phyloP scores from a whole-genome alignment of 2,113 vertebrate species.

The Oxygymnocypris stewartii region DNA sequence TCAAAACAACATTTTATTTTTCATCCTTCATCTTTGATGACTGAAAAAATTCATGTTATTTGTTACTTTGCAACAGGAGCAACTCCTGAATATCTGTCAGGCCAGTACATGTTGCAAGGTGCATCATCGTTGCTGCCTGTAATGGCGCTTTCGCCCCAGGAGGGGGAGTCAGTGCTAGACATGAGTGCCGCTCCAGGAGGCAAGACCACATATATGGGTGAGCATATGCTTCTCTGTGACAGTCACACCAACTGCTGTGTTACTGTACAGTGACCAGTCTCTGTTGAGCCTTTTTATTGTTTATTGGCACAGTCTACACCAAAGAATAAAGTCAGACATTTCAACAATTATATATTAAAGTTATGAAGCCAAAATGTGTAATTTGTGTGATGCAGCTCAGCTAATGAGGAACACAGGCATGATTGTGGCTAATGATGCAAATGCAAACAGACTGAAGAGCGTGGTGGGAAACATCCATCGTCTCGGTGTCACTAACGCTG shows the following conservation, averaged over 20 bases:
- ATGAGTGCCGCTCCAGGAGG: conserved; percentile 97
- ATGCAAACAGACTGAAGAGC: conserved; percentile 83
- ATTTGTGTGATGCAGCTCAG: conserved; percentile 78
- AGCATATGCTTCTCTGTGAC: conserved; percentile 19
- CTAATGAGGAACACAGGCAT: conserved; percentile 96
- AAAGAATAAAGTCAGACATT: background rate
- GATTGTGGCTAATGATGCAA: conserved; percentile 93
- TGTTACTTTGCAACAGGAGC: conserved; percentile 77
- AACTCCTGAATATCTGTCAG: conserved; percentile 94
- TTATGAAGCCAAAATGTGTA: background rate
- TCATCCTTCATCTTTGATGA: background rate
- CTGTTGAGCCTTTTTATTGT: background rate
- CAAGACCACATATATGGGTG: conserved; percentile 97
- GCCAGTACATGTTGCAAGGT: conserved; percentile 97
- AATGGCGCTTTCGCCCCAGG: conserved; percentile 94
- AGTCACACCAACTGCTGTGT: conserved; percentile 10
- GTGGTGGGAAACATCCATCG: conserved; percentile 97
- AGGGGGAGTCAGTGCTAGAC: conserved; percentile 90
- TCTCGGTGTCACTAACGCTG: conserved; percentile 88
- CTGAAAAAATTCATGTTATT: background rate
- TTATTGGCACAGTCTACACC: background rate
- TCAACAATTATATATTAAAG: background rate
- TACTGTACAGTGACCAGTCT: background rate
- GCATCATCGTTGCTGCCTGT: conserved; percentile 95
- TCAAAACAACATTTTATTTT: background rate